Base-by-base conservation (phyloP, 2,888 invertebrate species). In the Timandra comae region DNA sequence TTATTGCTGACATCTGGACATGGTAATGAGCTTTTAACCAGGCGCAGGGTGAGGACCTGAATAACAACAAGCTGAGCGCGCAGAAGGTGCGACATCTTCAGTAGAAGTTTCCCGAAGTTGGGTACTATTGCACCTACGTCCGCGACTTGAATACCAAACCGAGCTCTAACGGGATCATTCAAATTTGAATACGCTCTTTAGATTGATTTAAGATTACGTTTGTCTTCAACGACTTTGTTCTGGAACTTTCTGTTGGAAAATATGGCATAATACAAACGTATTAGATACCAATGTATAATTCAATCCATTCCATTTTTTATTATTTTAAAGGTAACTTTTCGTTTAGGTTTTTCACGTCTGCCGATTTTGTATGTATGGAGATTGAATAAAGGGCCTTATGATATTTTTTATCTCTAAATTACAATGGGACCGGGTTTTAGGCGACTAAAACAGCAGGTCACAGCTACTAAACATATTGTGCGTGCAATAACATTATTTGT, bases 1-100 rank as follows among this genome's bases (percentile, higher is more conserved):
- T 46, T 30, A 43, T 41, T 34, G 32, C 35, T 31, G 41, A 39
- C 54, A 47, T 46, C 49, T 47, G 54, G 43, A 36, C 41, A 38
- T 36, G 29, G 41, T 52, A 56, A 61, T 53, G 49, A 33, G 48
- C 49, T 57, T 57, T 52, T 56, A 52, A 56, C 42, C 38, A 35
- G 36, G 30, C 35, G 16, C 19, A 33, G 28, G 27, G 28, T 29
- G 25, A 24, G 12, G 16, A 33, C 26, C 38, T 36, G 43, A 46
- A 46, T 49, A 43, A 27, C 41, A 46, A 46, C 35, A 36, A 30
- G 29, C 29, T 21, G n/a, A n/a, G n/a, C 12, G 20, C 9, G 27
- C 37, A 32, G 22, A 38, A 42, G 30, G 43, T 45, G 25, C 32
- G 37, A 29, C 39, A 34, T 40, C 35, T 42, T 44, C 30, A 24